Evolutionary conservation across 2,113 vertebrate species (phyloP).

Genomic region (Oreochromis tanganicae): DNA sequence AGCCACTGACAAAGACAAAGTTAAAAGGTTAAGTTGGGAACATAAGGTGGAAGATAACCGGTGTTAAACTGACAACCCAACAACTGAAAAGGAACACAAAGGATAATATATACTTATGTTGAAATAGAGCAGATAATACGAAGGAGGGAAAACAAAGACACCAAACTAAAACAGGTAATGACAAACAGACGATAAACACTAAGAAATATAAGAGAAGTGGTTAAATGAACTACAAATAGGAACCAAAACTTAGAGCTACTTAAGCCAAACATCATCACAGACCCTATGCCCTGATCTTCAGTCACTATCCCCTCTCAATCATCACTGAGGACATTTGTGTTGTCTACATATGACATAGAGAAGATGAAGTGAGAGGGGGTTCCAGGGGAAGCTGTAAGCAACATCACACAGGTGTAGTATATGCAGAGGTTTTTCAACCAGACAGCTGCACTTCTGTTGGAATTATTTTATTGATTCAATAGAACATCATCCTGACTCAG

Average conservation of each 20-base stretch:
- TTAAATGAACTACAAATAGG: fast-evolving
- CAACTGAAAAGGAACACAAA: background rate
- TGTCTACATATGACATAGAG: background rate
- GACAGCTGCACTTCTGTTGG: background rate
- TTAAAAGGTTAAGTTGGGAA: background rate
- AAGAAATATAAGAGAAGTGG: background rate
- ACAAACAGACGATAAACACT: background rate
- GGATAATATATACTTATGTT: background rate
- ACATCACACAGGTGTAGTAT: background rate
- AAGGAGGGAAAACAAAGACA: background rate
- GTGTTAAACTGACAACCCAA: background rate
- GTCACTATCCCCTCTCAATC: background rate
- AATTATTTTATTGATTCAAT: background rate
- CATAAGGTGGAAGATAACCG: background rate
- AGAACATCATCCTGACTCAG: background rate
- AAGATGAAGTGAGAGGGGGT: background rate
- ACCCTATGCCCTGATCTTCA: background rate
- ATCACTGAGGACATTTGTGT: background rate
- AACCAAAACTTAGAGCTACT: background rate
- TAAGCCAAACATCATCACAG: fast-evolving
- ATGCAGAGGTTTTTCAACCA: background rate
- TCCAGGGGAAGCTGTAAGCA: background rate
- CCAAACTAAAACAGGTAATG: background rate
- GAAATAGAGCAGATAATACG: background rate
- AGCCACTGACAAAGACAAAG: background rate